Percentiles rank a stretch among this genome's conserved stretches.
Evolutionary conservation across 2,113 vertebrate genomes (phyloP).

Genomic region (Ptyas mucosa): DNA sequence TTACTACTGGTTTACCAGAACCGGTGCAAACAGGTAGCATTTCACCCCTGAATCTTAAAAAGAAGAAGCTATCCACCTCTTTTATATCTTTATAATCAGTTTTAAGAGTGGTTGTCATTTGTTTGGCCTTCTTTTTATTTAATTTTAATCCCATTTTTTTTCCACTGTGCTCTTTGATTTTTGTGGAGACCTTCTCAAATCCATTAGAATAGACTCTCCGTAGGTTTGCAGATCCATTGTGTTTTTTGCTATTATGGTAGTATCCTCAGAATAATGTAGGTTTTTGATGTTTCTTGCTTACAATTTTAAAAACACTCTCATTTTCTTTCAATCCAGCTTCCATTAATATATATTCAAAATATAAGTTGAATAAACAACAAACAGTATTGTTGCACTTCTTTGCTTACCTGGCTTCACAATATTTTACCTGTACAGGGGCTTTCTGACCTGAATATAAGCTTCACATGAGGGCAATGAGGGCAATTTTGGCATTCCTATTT

Average conservation of each 20-base stretch:
- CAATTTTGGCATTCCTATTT: not conserved
- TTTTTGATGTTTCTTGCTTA: not conserved
- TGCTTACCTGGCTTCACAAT: not conserved
- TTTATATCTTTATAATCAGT: not conserved
- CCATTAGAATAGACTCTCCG: not conserved
- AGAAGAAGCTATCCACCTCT: not conserved
- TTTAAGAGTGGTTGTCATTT: not conserved
- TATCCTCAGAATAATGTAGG: not conserved
- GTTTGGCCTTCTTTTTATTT: not conserved
- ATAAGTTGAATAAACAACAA: not conserved
- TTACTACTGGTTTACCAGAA: too few species aligned
- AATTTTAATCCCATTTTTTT: not conserved
- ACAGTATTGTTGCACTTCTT: not conserved
- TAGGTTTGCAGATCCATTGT: not conserved
- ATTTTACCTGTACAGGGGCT: not conserved
- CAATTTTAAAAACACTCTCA: not conserved
- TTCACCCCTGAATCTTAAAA: not conserved
- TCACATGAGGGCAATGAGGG: not conserved
- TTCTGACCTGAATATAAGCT: not conserved
- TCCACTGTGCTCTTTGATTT: not conserved
- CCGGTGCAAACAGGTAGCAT: too few species aligned
- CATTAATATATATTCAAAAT: not conserved
- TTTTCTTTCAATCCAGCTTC: not conserved
- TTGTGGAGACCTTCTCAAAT: not conserved
- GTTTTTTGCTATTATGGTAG: not conserved